Evolutionary conservation across 2,888 invertebrate genomes (phyloP), one percentile per base, ranked within the genome.

Genomic region (Ligdia adustata): DNA sequence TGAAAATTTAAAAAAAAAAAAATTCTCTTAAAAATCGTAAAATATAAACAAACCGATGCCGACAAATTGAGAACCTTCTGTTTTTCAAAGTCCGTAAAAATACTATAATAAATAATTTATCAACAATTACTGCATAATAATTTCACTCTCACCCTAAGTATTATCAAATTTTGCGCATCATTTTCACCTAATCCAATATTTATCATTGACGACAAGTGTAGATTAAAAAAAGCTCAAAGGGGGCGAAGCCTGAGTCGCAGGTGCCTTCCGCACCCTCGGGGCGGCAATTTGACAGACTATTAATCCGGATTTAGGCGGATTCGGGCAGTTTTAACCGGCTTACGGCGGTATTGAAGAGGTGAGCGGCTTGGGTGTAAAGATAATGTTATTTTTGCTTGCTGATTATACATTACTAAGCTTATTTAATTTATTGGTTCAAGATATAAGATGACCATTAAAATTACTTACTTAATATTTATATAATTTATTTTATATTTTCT

Each of bases 211-310:
- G 42, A 54, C 53, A 55, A 57, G 57, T 55, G 44, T 6, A 44
- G 40, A 52, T 48, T 52, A 52, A 48, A 52, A 41, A 45, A 43
- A 20, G n/a, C 22, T 7, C 18, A 18, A 1, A n/a, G 22, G 7
- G 42, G 28, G 48, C 26, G 15, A 24, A 16, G 29, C 14, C 31
- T 54, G 57, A 64, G 77, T 53, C 79, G 68, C 88, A 88, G 88
- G 88, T 87, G 88, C 56, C 62, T 55, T 50, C 33, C 35, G 55
- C 72, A 75, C 66, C 73, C 84, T 85, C 82, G 84, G 60, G 60
- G 72, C 77, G 78, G 64, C 80, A 77, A 86, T 86, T 85, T 87
- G 87, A 87, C 87, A 85, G 87, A 89, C 89, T 80, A 89, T 89
- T 89, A 87, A 88, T 89, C 77, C 87, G 82, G 85, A 82, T 87